Evolutionary conservation across 2,113 vertebrate genomes (phyloP).

Genomic region (Leucosticte australis): DNA sequence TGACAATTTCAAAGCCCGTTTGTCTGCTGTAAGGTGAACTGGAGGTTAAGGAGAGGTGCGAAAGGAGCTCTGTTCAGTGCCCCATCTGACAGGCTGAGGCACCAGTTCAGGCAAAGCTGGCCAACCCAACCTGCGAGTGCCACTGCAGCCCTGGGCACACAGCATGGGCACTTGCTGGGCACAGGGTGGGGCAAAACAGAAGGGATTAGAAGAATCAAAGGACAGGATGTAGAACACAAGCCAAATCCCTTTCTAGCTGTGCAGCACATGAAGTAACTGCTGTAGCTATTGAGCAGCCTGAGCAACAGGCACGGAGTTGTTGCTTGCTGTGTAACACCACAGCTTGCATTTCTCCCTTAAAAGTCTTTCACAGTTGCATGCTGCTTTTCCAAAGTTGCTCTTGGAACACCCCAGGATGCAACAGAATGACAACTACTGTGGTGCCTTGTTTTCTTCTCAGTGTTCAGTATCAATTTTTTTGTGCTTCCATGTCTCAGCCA

Average conservation of each 20-base stretch:
- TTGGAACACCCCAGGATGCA: not conserved
- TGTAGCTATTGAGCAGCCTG: not conserved
- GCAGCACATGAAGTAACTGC: not conserved
- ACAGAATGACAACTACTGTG: not conserved
- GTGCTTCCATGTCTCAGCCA: not conserved
- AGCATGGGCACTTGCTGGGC: fast-evolving
- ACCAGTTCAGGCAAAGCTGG: fast-evolving
- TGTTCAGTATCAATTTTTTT: not conserved
- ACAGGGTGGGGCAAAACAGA: not conserved
- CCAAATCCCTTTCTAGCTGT: not conserved
- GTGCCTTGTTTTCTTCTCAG: not conserved
- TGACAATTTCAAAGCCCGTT: not conserved
- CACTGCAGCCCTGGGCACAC: not conserved
- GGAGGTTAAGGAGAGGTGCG: not conserved
- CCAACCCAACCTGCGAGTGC: not conserved
- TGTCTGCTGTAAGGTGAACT: not conserved
- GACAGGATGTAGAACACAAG: not conserved
- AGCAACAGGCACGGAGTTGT: fast-evolving
- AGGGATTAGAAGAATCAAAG: not conserved
- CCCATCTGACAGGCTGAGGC: not conserved
- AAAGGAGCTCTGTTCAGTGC: not conserved
- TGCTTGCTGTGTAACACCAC: not conserved
- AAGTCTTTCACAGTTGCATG: not conserved
- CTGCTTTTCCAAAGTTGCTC: not conserved
- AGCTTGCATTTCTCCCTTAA: not conserved